A percentile compares a stretch with the other conserved stretches of the same genome.
Evolutionary conservation across 2,113 vertebrate species (phyloP).

Genomic region (Atractosteus spatula): DNA sequence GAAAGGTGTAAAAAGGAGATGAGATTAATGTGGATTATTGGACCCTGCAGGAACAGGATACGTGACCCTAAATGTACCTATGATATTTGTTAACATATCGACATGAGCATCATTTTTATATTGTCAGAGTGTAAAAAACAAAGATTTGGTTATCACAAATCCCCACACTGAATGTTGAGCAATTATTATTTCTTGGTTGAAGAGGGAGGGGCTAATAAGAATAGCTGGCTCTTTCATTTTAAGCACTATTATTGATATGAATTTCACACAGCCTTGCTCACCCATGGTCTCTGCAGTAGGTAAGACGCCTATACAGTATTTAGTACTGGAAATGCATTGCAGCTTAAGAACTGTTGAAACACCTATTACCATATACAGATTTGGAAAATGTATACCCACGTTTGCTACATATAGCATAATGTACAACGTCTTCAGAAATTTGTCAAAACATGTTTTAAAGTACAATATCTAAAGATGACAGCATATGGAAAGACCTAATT

Average conservation of each 20-base stretch:
- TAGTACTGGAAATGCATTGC: slow-evolving; percentile 79
- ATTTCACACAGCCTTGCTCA: slow-evolving; percentile 58
- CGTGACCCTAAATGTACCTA: too few species aligned
- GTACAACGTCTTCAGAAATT: slow-evolving; percentile 67
- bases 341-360: slow-evolving; percentile 68
- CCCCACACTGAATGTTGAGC: slow-evolving; percentile 31
- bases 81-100: background rate
- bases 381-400: slow-evolving; percentile 58
- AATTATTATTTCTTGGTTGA: slow-evolving; percentile 27
- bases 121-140: background rate
- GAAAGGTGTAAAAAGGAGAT: too few species aligned
- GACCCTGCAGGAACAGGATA: too few species aligned
- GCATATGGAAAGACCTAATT: slow-evolving; percentile 68
- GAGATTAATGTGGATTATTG: too few species aligned
- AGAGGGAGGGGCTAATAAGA: background rate
- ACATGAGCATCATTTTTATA: background rate
- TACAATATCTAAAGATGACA: slow-evolving; percentile 80
- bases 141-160: slow-evolving; percentile 9
- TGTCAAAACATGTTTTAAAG: slow-evolving; percentile 62
- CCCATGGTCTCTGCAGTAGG: slow-evolving; percentile 42
- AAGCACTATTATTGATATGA: slow-evolving; percentile 22
- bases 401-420: slow-evolving; percentile 68
- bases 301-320: slow-evolving; percentile 43
- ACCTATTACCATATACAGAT: slow-evolving; percentile 79
- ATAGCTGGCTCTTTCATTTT: too few species aligned